Percentiles rank a stretch among this genome's conserved stretches.
Conservation (phyloP, 2,113 vertebrate species). For the Scomber scombrus region DNA sequence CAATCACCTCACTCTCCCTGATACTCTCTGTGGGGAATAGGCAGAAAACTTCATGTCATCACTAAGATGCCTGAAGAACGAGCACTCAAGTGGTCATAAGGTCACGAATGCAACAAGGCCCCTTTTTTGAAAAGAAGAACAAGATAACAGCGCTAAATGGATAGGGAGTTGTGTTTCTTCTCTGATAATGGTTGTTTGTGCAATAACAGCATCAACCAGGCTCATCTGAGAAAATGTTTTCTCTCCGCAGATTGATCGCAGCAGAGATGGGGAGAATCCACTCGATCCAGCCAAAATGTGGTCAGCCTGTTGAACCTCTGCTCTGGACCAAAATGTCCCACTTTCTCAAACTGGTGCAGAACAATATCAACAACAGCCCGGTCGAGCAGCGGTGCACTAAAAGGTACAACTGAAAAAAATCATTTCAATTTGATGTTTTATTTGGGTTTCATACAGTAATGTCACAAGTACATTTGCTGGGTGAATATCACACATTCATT, state of each 20-base stretch:
- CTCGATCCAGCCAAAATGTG: conserved; percentile 72
- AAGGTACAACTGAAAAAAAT: conserved; percentile 42
- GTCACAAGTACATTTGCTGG: background rate
- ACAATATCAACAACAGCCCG: background rate
- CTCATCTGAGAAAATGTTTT: conserved; percentile 64
- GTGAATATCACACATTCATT: background rate
- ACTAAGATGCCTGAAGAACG: conserved; percentile 37
- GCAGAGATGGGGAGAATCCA: conserved; percentile 84
- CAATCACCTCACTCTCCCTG: conserved; percentile 44
- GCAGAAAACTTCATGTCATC: conserved; percentile 35
- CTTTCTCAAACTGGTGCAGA: conserved; percentile 77
- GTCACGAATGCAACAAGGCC: conserved; percentile 56
- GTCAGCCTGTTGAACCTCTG: conserved; percentile 59
- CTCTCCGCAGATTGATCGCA: conserved; percentile 81
- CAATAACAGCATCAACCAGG: conserved; percentile 54
- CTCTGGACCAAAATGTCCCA: conserved; percentile 83
- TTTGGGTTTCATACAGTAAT: background rate
- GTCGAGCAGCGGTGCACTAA: conserved; percentile 11
- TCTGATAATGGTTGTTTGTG: conserved; percentile 67
- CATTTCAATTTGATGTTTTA: background rate
- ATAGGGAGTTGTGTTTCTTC: conserved; percentile 69
- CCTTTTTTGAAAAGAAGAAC: conserved; percentile 41
- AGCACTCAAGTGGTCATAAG: conserved; percentile 57
- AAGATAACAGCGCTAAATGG: conserved; percentile 71
- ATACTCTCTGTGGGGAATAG: conserved; percentile 36